phyloP scores from a whole-genome alignment of 23 tunicate genomes.

The Botrylloides violaceus region DNA sequence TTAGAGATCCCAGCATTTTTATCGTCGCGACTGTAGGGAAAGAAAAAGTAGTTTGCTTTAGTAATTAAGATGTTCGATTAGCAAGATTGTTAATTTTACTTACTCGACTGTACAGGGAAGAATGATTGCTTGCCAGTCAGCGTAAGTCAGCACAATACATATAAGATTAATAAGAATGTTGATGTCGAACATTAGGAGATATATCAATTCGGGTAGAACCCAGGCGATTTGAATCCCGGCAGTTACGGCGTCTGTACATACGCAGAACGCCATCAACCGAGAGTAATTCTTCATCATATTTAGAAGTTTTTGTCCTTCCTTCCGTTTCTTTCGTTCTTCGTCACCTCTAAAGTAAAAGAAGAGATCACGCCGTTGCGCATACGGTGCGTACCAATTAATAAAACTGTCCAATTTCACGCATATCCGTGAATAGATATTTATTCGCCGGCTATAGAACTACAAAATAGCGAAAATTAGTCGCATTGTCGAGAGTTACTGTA shows the following conservation, averaged over 20 bases:
- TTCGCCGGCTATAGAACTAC: too few species aligned
- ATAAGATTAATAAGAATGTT: constrained; percentile 39
- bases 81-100: too few species aligned
- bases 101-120: constrained; percentile 12
- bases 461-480: too few species aligned
- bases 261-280: constrained; percentile 36
- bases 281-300: constrained; percentile 43
- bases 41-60: too few species aligned
- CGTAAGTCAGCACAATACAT: constrained; percentile 50
- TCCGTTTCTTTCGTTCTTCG: not conserved
- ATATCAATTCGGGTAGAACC: constrained; percentile 44
- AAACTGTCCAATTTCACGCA: too few species aligned
- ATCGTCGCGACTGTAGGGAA: too few species aligned
- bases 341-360: not conserved
- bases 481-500: too few species aligned
- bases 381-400: too few species aligned
- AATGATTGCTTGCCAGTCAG: constrained; percentile 36
- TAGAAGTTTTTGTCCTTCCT: constrained; percentile 1
- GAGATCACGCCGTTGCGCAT: too few species aligned
- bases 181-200: constrained; percentile 54
- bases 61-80: too few species aligned
- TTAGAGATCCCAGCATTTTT: too few species aligned
- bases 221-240: constrained; percentile 31
- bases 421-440: too few species aligned
- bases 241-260: constrained; percentile 36